phyloP scores from a whole-genome alignment of 2,888 invertebrate genomes.

The Agriotes lineatus region DNA sequence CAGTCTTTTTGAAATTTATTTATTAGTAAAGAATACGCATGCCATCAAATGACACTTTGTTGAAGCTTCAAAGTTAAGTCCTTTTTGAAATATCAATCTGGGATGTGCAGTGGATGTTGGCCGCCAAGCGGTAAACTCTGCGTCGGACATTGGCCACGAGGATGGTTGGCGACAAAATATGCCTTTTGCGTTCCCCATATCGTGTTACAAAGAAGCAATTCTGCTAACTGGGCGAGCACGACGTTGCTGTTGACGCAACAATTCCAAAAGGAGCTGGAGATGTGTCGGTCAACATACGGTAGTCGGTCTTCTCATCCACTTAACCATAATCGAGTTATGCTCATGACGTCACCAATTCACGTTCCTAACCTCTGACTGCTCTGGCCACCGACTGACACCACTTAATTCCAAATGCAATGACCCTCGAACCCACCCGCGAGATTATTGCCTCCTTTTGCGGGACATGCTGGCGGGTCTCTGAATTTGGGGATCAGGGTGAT shows the following conservation, averaged over 20 bases:
- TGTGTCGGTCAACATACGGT: slow-evolving; percentile 28
- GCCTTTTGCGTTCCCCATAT: neutral
- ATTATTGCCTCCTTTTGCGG: neutral
- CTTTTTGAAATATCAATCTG: too few relatives aligned
- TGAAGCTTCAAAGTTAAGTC: too few relatives aligned
- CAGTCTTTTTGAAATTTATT: too few relatives aligned
- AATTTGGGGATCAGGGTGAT: neutral
- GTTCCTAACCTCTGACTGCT: slow-evolving; percentile 39
- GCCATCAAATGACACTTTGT: too few relatives aligned
- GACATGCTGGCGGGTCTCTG: neutral
- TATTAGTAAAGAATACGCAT: too few relatives aligned
- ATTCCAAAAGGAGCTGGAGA: slow-evolving; percentile 6
- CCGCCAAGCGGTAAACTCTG: too few relatives aligned
- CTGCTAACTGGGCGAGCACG: neutral
- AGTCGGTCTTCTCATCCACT: slow-evolving; percentile 37
- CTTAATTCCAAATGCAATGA: slow-evolving; percentile 29
- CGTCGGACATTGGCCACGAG: neutral
- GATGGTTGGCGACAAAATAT: slow-evolving; percentile 30
- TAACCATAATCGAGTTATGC: slow-evolving; percentile 35
- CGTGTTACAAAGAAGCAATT: neutral
- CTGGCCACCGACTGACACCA: slow-evolving; percentile 20
- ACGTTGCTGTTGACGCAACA: neutral
- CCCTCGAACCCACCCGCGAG: slow-evolving; percentile 26
- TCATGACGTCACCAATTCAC: slow-evolving; percentile 37
- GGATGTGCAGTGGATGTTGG: too few relatives aligned